phyloP scores from a whole-genome alignment of 1,140 invertebrate species.

The Micrasema longulum region DNA sequence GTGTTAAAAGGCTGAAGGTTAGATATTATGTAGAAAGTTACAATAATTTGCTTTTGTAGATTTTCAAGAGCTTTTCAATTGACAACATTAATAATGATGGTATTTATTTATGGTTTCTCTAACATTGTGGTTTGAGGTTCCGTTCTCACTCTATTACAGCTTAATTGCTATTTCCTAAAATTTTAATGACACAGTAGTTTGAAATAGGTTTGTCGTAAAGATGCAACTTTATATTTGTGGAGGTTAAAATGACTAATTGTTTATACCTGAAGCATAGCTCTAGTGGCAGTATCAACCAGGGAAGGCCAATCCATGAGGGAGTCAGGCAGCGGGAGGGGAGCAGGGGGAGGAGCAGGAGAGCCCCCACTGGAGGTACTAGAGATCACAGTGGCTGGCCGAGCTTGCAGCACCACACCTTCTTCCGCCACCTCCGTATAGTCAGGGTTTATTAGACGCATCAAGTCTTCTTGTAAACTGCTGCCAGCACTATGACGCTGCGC shows the following conservation, averaged over 20 bases:
- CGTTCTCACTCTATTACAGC: too few relatives aligned
- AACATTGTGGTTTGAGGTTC: too few relatives aligned
- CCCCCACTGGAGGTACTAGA: slow-evolving; percentile 51
- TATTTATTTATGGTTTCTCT: too few relatives aligned
- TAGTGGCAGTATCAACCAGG: slow-evolving; percentile 81
- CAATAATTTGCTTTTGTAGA: too few relatives aligned
- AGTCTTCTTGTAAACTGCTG: slow-evolving; percentile 83
- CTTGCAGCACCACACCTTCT: slow-evolving; percentile 79
- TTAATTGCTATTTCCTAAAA: too few relatives aligned
- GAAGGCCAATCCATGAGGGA: slow-evolving; percentile 82
- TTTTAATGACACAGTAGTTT: too few relatives aligned
- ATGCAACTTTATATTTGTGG: background rate
- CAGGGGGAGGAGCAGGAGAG: slow-evolving; percentile 67
- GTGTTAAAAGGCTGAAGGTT: too few relatives aligned
- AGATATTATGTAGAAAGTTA: too few relatives aligned
- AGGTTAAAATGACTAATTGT: background rate
- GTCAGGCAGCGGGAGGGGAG: slow-evolving; percentile 68
- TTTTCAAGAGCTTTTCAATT: too few relatives aligned
- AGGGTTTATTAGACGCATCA: slow-evolving; percentile 90
- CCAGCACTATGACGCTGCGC: slow-evolving; percentile 48
- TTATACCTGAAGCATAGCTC: slow-evolving; percentile 74
- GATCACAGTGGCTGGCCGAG: slow-evolving; percentile 79
- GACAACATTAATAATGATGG: too few relatives aligned
- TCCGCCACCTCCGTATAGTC: slow-evolving; percentile 73
- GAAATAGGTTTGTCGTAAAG: too few relatives aligned